Base-by-base conservation (phyloP, 2,888 invertebrate species). In the Hypselothyrea guttata region DNA sequence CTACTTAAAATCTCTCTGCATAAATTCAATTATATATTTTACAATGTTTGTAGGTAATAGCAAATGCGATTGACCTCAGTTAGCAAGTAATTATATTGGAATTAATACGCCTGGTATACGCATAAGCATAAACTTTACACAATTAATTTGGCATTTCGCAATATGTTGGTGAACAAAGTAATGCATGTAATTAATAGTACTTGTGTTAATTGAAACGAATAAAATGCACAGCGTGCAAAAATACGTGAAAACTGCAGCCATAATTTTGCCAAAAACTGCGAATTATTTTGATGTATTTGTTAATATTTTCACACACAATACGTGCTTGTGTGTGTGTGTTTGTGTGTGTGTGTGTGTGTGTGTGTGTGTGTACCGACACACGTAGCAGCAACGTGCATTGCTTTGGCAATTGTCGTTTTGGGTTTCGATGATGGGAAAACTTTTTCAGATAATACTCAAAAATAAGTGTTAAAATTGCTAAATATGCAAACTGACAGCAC, bases 401-500 rank as follows among this genome's bases (percentile, higher is more conserved):
- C 60, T 78, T 77, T 61, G 78, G 82, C 82, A 77, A 77, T 77
- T 78, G 79, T 75, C 69, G 33, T 56, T 63, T 49, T 46, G 44
- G 51, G 71, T 55, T 71, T 70, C 81, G 75, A 69, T 82, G 84
- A 88, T 87, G 82, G 82, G 72, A 79, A 87, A 87, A 87, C 84
- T 87, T 87, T 87, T 78, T 84, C 87, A 22, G 88, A 87, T 87
- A 87, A 87, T 84, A 88, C 87, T 45, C 38, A 44, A 44, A 18
- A 57, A 41, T 35, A 46, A 40, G 40, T 54, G 58, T 52, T 45
- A 51, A 35, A 51, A 59, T 87, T 66, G 63, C 66, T 41, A 68
- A 73, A 79, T 75, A 83, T 79, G 79, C 67, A 65, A 60, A 61
- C 56, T 47, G 47, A 49, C 62, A 45, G 18, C 52, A 57, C 13